These are phyloP conservation scores for Eurystomus gularis DNA, from an alignment of 2,113 vertebrate genomes.

Conservation along the genomic window DNA sequence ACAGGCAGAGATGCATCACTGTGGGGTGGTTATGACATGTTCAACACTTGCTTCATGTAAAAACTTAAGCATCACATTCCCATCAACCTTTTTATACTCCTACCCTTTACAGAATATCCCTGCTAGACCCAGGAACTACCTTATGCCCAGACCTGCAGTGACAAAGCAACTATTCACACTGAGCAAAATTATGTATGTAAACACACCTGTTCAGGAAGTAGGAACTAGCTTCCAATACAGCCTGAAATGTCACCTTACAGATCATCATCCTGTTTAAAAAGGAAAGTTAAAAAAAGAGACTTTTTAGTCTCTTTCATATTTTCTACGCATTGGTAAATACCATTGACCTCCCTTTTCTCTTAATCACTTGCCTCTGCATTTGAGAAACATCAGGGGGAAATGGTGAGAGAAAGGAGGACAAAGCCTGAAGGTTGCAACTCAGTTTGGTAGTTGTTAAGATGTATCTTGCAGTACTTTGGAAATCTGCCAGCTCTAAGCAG, in stretches of 20 bases:
- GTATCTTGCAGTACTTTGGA: constrained; percentile 54
- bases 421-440: constrained; percentile 38
- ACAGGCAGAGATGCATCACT: background rate
- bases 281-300: background rate
- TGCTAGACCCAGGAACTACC: background rate
- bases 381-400: background rate
- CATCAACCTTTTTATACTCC: background rate
- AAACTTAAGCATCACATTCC: background rate
- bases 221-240: constrained; percentile 15
- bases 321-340: background rate
- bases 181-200: background rate
- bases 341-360: constrained; percentile 20
- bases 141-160: background rate
- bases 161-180: background rate
- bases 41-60: background rate
- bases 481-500: constrained; percentile 63
- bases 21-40: rapidly evolving
- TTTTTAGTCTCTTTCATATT: constrained; percentile 22
- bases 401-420: constrained; percentile 21
- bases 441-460: constrained; percentile 47
- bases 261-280: constrained; percentile 2
- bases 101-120: background rate
- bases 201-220: background rate
- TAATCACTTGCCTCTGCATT: constrained; percentile 30
- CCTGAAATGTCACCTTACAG: background rate